Percentiles rank a stretch among this genome's conserved stretches.
phyloP scores from a whole-genome alignment of 2,797 vertebrate species.

The Crenichthys baileyi region DNA sequence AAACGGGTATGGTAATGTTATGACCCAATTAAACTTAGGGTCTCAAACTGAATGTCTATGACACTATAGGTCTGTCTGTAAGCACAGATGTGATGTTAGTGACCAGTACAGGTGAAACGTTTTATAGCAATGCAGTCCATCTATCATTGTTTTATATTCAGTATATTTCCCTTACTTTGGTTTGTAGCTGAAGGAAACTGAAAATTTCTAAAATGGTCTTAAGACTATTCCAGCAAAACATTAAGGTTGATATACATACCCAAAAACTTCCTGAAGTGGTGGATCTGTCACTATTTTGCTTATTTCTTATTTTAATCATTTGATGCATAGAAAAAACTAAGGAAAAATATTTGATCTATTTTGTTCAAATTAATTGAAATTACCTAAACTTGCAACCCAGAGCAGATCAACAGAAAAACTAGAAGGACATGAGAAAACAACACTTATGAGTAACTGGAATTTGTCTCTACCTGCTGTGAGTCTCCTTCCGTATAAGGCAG shows the following conservation, averaged over 20 bases:
- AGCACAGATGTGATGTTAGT: background rate
- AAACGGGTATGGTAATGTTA: background rate
- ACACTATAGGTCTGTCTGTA: background rate
- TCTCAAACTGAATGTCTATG: background rate
- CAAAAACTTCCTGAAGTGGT: background rate
- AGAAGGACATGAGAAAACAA: background rate
- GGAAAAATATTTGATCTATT: background rate
- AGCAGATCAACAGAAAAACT: background rate
- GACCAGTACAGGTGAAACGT: background rate
- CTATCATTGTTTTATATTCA: background rate
- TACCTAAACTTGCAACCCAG: background rate
- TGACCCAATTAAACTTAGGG: background rate
- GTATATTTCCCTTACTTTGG: background rate
- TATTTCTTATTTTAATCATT: too few relatives aligned
- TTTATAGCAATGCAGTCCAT: background rate
- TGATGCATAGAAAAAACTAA: too few relatives aligned
- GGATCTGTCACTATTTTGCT: too few relatives aligned
- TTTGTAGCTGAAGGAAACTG: background rate
- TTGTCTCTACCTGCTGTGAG: slow-evolving; percentile 87
- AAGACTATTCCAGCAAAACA: background rate
- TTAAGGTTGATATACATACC: background rate
- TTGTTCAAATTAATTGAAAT: background rate
- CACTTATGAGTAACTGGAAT: slow-evolving; percentile 4
- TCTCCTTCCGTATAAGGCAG: slow-evolving; percentile 97
- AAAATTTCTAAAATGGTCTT: background rate